Evolutionary conservation across 2,797 vertebrate species (phyloP), one percentile per base, ranked within the genome.

Genomic region (Crocodylus rhombifer): DNA sequence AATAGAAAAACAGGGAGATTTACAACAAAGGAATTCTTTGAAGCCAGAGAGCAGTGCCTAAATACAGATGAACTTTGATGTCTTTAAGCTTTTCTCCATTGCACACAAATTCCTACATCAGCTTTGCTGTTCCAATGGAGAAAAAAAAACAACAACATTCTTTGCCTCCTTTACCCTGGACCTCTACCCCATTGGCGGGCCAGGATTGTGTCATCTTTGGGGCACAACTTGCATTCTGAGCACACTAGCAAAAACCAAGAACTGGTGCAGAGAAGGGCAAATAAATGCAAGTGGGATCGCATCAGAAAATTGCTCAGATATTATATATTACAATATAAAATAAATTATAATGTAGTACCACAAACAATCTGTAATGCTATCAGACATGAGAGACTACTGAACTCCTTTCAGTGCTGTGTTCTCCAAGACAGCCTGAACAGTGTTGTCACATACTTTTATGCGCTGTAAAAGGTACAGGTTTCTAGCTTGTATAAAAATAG

Each of bases 401-500:
- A 42, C 14, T 80, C 28, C 77, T 85, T 92, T 25, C 62, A 87
- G 58, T 30, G 84, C 65, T 67, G 71, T 18, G 21, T 80, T 79
- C 77, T 80, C 71, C 65, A 94, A 90, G 51, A 79, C 36, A 80
- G 28, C 36, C 80, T 87, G 75, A 6, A 25, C 80, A 51, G 42
- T 51, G 42, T 51, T 51, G 42, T 51, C 42, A 51, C 42, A 51
- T 51, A 51, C 42, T 51, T 51, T 51, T 51, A 8, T 51, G 42
- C 42, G 2, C 42, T 51, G 42, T 51, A 10, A 51, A 51, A 51
- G 42, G 42, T 51, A 51, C 42, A 51, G 42, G 42, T 51, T 51
- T 74, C 30, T 67, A 63, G 65, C 77, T 84, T 62, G 56, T 0
- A 33, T 26, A 75, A 90, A 77, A 86, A n/a, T 1, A 63, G 1